Conservation (phyloP, 2,113 vertebrate genomes). For the Lophura nycthemera region DNA sequence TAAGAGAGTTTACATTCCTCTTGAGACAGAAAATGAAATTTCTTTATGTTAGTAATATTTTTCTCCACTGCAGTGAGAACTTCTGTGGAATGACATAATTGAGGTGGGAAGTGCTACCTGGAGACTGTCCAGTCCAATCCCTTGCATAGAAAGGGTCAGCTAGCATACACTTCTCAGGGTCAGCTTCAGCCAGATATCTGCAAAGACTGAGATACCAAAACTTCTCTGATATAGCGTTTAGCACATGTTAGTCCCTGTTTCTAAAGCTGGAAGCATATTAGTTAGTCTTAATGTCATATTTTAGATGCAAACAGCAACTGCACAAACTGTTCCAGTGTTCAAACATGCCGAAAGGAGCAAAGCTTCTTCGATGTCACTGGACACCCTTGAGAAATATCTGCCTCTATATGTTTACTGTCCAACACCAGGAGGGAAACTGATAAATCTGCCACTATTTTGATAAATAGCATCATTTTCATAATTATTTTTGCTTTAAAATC, state of each 20-base stretch:
- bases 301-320: neutral
- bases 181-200: neutral
- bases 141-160: neutral
- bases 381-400: neutral
- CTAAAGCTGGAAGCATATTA: rapidly evolving
- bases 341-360: neutral
- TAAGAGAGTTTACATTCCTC: neutral
- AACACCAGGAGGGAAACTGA: rapidly evolving
- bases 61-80: neutral
- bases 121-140: neutral
- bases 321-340: neutral
- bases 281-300: neutral
- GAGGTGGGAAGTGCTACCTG: neutral
- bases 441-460: neutral
- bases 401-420: neutral
- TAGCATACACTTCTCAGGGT: neutral
- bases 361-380: neutral
- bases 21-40: neutral
- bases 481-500: neutral
- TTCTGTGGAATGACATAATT: neutral
- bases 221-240: neutral
- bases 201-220: neutral
- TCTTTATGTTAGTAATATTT: neutral
- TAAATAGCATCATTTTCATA: neutral
- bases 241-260: neutral